Evolutionary conservation across 2,113 vertebrate species (phyloP).

Genomic region (Bettongia penicillata): DNA sequence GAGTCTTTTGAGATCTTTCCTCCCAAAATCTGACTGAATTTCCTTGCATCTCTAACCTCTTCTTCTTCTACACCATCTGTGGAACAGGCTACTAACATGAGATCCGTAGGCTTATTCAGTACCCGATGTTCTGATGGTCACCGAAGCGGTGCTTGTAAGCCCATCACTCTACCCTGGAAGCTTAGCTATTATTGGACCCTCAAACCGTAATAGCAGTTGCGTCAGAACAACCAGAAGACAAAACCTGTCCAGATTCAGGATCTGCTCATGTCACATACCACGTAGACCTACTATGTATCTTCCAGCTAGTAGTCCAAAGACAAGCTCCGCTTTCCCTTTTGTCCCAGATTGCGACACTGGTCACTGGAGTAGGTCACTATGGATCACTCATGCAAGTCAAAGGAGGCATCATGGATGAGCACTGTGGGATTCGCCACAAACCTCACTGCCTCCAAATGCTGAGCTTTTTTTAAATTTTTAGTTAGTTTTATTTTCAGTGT

Average conservation of each 20-base stretch:
- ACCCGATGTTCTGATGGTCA: constrained; percentile 97
- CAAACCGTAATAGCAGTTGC: constrained; percentile 97
- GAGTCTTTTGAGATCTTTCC: too few species aligned
- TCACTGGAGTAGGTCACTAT: not conserved
- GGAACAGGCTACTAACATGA: constrained; percentile 97
- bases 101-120: constrained; percentile 98
- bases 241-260: constrained; percentile 92
- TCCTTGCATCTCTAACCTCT: constrained; percentile 99
- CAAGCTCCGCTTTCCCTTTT: constrained; percentile 96
- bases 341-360: constrained; percentile 89
- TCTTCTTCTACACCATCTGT: constrained; percentile 95
- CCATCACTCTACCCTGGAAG: constrained; percentile 98
- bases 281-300: constrained; percentile 98
- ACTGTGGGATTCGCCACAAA: not conserved
- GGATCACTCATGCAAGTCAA: not conserved
- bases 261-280: constrained; percentile 90
- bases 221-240: constrained; percentile 97
- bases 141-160: constrained; percentile 97
- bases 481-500: too few species aligned
- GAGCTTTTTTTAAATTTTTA: not conserved
- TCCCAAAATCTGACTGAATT: constrained; percentile 90
- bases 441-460: not conserved
- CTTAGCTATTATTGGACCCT: constrained; percentile 94
- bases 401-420: not conserved
- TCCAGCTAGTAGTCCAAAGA: constrained; percentile 98